phyloP scores from a whole-genome alignment of 1,140 invertebrate genomes.

The Carposina sasakii region DNA sequence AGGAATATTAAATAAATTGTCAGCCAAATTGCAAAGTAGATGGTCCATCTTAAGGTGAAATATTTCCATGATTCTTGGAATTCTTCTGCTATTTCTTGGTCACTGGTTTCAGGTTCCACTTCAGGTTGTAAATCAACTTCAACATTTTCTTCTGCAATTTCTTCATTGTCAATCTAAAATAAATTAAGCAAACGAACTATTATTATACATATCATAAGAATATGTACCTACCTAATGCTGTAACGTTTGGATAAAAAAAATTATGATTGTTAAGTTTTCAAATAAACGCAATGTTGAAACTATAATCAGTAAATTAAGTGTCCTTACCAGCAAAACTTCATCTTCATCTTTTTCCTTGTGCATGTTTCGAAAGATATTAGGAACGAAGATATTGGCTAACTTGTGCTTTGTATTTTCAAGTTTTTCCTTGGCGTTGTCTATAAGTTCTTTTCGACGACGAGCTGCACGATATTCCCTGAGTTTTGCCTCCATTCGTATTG shows the following conservation, averaged over 20 bases:
- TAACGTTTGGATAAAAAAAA: neutral
- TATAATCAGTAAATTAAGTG: too few relatives aligned
- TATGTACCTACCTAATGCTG: too few relatives aligned
- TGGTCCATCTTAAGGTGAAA: conserved; percentile 47
- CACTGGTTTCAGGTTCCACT: conserved; percentile 38
- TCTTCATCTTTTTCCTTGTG: conserved; percentile 36
- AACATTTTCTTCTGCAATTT: too few relatives aligned
- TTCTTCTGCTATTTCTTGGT: conserved; percentile 41
- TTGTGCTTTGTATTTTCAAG: conserved; percentile 41
- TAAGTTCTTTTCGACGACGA: conserved; percentile 49
- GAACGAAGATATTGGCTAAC: conserved; percentile 35
- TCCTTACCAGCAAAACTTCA: conserved; percentile 45
- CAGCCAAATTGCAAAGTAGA: conserved; percentile 51
- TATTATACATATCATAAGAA: too few relatives aligned
- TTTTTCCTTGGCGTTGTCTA: conserved; percentile 50
- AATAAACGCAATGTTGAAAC: neutral
- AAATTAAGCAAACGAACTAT: too few relatives aligned
- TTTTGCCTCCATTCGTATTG: conserved; percentile 59
- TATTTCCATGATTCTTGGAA: conserved; percentile 45
- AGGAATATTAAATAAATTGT: conserved; percentile 66
- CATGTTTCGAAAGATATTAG: conserved; percentile 43
- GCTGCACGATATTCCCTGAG: conserved; percentile 58
- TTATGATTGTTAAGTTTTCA: neutral
- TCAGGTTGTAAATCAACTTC: conserved; percentile 28
- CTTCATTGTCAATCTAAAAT: conserved; percentile 44